phyloP scores from a whole-genome alignment of 2,113 vertebrate species.

The Gavia stellata region DNA sequence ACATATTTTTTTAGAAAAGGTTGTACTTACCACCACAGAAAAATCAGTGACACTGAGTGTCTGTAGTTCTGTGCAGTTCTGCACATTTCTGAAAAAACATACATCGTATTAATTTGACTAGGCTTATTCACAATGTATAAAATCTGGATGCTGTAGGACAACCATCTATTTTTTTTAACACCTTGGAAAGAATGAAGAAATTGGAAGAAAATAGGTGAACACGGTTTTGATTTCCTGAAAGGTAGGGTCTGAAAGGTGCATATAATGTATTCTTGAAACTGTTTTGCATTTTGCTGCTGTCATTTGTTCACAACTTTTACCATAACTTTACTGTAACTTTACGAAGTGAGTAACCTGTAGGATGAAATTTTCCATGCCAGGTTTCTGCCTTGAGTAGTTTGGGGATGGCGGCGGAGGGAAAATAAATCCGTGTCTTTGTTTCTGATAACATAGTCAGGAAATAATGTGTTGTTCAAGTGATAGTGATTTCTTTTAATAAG shows the following conservation, averaged over 20 bases:
- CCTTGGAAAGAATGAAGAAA: background rate
- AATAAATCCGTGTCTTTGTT: background rate
- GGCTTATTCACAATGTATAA: background rate
- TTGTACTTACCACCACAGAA: background rate
- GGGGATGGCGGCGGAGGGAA: background rate
- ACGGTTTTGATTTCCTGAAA: background rate
- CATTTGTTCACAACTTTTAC: background rate
- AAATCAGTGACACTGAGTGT: background rate
- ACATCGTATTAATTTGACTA: background rate
- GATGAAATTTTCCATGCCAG: background rate
- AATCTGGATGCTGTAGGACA: background rate
- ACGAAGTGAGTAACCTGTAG: background rate
- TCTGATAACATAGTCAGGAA: background rate
- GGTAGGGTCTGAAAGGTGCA: background rate
- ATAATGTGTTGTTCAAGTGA: background rate
- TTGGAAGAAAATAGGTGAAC: background rate
- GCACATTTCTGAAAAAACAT: background rate
- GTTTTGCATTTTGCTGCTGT: background rate
- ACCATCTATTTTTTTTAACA: background rate
- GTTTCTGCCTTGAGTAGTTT: background rate
- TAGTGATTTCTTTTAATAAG: background rate
- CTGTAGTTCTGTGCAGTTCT: background rate
- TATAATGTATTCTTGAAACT: background rate
- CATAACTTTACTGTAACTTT: background rate
- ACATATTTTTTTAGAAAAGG: background rate